A percentile compares a stretch with the other conserved stretches of the same genome.
Evolutionary conservation across 2,888 invertebrate species (phyloP).

Genomic region (Coleophora flavipennella): DNA sequence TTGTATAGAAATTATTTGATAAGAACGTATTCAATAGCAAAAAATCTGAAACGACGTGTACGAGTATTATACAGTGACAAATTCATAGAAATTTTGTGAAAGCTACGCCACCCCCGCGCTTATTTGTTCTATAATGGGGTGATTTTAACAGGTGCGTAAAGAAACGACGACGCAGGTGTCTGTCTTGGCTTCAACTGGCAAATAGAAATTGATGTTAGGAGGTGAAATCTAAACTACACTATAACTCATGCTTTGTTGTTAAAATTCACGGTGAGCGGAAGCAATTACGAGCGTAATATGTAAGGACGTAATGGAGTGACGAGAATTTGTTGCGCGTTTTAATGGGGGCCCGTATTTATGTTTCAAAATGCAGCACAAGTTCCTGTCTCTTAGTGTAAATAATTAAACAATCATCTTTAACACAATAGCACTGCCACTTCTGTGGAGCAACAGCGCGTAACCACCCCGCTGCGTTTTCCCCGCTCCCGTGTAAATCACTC

Average conservation of each 20-base stretch:
- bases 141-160: constrained; percentile 45
- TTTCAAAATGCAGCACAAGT: constrained; percentile 46
- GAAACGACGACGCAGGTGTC: constrained; percentile 48
- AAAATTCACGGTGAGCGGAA: constrained; percentile 64
- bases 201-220: constrained; percentile 61
- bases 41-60: not conserved
- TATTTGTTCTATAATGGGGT: constrained; percentile 22
- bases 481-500: constrained; percentile 2
- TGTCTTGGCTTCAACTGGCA: constrained; percentile 44
- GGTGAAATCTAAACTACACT: constrained; percentile 54
- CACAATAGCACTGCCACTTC: constrained; percentile 20
- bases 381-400: constrained; percentile 34
- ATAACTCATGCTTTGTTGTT: constrained; percentile 61
- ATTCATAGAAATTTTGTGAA: constrained; percentile 5
- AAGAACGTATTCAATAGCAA: not conserved
- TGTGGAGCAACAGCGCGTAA: constrained; percentile 9
- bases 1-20: no score
- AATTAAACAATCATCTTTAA: constrained; percentile 37
- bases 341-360: constrained; percentile 54
- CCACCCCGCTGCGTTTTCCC: not conserved
- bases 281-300: constrained; percentile 63
- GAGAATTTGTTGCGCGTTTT: constrained; percentile 58
- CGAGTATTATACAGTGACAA: not conserved
- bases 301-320: constrained; percentile 63
- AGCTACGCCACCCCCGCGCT: constrained; percentile 8